These are phyloP conservation scores for Rhodophaea formosa DNA, from an alignment of 2,888 invertebrate genomes.

Conservation along the genomic window DNA sequence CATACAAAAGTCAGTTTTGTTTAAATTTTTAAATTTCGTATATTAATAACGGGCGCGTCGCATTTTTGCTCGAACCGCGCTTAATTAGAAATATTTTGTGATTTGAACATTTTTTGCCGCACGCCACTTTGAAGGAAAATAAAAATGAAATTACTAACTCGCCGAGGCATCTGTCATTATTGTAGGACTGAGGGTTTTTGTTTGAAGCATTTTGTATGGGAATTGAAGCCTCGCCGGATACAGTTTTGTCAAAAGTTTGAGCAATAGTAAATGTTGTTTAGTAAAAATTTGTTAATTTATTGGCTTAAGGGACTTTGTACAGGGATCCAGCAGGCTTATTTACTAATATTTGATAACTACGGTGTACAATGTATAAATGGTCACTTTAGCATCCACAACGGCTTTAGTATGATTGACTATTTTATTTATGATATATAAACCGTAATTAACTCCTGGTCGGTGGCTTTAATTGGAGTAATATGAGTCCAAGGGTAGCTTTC, in stretches of 20 bases:
- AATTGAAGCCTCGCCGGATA: not conserved
- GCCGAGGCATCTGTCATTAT: constrained; percentile 24
- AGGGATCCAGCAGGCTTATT: too few species aligned
- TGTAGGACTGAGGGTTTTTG: constrained; percentile 5
- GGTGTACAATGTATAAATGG: too few species aligned
- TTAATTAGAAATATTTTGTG: constrained; percentile 77
- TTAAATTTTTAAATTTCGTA: constrained; percentile 76
- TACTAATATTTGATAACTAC: too few species aligned
- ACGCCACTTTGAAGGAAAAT: constrained; percentile 27
- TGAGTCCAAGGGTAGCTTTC: too few species aligned
- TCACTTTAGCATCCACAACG: too few species aligned
- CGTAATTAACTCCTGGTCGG: too few species aligned
- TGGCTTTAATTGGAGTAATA: too few species aligned
- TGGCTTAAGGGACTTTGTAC: too few species aligned
- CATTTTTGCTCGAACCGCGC: constrained; percentile 54
- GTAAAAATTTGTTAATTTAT: too few species aligned
- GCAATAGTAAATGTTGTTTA: not conserved
- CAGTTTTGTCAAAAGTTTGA: not conserved
- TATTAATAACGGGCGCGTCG: constrained; percentile 68
- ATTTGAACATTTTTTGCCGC: constrained; percentile 54
- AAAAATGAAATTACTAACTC: constrained; percentile 35
- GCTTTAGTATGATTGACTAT: too few species aligned
- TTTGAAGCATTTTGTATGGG: not conserved
- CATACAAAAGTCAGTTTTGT: constrained; percentile 74
- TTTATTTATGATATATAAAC: too few species aligned